Conservation (phyloP, 92 coral and sea anemone species). For the Epizoanthus ramosus region DNA sequence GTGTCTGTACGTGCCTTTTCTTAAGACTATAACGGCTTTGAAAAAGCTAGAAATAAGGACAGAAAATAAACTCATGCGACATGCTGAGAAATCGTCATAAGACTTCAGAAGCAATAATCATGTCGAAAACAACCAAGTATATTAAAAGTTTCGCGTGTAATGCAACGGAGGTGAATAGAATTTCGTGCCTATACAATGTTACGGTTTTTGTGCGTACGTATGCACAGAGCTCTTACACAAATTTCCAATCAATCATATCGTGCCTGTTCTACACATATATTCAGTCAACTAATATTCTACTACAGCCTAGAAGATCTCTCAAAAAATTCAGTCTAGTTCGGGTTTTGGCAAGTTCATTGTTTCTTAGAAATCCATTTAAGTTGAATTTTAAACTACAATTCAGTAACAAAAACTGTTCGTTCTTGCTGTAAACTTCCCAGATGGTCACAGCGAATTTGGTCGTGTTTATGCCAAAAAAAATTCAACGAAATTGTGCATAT, state of each 20-base stretch:
- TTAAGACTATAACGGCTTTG: neutral
- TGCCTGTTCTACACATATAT: neutral
- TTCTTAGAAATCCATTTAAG: constrained; percentile 39
- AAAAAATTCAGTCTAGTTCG: neutral
- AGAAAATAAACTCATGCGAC: neutral
- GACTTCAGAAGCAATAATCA: constrained; percentile 30
- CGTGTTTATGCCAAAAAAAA: neutral
- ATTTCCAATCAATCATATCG: neutral
- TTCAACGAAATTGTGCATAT: neutral
- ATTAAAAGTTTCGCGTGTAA: neutral
- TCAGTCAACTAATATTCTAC: neutral
- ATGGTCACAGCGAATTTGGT: constrained; percentile 17
- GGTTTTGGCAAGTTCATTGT: constrained; percentile 12
- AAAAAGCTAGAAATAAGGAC: constrained; percentile 11
- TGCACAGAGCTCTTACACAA: neutral
- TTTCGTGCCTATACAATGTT: too few relatives aligned
- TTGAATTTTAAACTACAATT: constrained; percentile 37
- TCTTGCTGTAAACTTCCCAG: constrained; percentile 14
- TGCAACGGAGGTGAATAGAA: too few relatives aligned
- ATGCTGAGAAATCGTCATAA: constrained; percentile 37
- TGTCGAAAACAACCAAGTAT: neutral
- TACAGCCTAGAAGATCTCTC: neutral
- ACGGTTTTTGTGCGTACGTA: neutral
- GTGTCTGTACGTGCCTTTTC: neutral
- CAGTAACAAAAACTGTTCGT: constrained; percentile 21